Conservation (phyloP, 30 jellyfish, hydroid and myxozoan species). For the Rhopilema esculentum region DNA sequence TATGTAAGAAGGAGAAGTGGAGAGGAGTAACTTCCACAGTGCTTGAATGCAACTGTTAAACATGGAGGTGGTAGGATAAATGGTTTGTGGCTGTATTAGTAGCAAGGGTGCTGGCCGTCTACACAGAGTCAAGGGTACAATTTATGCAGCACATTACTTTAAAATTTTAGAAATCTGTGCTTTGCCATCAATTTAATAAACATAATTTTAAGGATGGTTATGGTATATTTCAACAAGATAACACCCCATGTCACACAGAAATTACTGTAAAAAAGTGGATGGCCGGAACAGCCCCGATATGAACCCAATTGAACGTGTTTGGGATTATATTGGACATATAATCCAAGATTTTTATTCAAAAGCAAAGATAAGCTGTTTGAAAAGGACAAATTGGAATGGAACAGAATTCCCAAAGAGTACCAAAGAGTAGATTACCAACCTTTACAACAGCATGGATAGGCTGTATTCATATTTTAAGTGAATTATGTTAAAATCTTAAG, state of each 20-base stretch:
- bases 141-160: constrained; percentile 25
- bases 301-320: constrained; percentile 53
- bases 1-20: constrained; percentile 56
- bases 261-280: constrained; percentile 8
- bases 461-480: too few relatives aligned
- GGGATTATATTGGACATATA: constrained; percentile 34
- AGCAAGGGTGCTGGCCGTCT: too few relatives aligned
- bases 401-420: constrained; percentile 15
- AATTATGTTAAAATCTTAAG: too few relatives aligned
- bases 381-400: constrained; percentile 15
- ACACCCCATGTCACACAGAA: constrained; percentile 73
- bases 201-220: not conserved
- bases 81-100: too few relatives aligned
- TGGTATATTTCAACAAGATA: constrained; percentile 55
- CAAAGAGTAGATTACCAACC: constrained; percentile 15
- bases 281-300: constrained; percentile 37
- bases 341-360: not conserved
- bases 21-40: constrained; percentile 42
- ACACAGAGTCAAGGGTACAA: too few relatives aligned
- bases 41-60: constrained; percentile 45
- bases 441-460: constrained; percentile 9
- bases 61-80: constrained; percentile 68
- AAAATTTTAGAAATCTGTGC: constrained; percentile 35
- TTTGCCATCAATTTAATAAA: constrained; percentile 19
- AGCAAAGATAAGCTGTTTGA: constrained; percentile 10